phyloP scores from a whole-genome alignment of 2,888 invertebrate species.

The Neuroscelio doddi region DNA sequence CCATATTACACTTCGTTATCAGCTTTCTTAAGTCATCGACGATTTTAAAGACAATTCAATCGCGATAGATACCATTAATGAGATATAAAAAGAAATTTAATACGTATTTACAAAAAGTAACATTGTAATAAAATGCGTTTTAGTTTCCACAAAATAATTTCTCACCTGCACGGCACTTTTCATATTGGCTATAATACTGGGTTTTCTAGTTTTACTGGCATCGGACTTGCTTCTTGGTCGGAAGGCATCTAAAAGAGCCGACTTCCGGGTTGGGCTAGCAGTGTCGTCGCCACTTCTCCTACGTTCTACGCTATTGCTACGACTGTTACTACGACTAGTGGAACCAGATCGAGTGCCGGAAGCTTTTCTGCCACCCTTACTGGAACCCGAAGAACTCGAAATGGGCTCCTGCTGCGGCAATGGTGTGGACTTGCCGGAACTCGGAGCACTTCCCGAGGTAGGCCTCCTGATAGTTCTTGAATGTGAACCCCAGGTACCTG shows the following conservation, averaged over 20 bases:
- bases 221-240: conserved; percentile 85
- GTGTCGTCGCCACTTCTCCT: conserved; percentile 73
- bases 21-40: neutral
- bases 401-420: conserved; percentile 59
- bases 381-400: conserved; percentile 59
- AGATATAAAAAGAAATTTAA: neutral
- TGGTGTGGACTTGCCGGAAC: conserved; percentile 67
- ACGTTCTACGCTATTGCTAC: conserved; percentile 67
- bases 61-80: neutral
- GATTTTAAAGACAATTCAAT: neutral
- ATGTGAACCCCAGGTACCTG: conserved; percentile 68
- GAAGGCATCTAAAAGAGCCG: conserved; percentile 87
- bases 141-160: no score
- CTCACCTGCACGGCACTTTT: conserved; percentile 86
- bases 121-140: neutral
- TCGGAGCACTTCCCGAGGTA: conserved; percentile 62
- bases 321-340: conserved; percentile 66
- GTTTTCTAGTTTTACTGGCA: conserved; percentile 77
- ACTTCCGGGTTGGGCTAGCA: conserved; percentile 80
- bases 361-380: conserved; percentile 59
- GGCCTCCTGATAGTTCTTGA: conserved; percentile 62
- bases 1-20: neutral
- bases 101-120: neutral
- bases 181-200: conserved; percentile 88
- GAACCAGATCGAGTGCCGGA: conserved; percentile 71